Conservation (phyloP, 1,140 invertebrate genomes). For the Ridgeia piscesae region DNA sequence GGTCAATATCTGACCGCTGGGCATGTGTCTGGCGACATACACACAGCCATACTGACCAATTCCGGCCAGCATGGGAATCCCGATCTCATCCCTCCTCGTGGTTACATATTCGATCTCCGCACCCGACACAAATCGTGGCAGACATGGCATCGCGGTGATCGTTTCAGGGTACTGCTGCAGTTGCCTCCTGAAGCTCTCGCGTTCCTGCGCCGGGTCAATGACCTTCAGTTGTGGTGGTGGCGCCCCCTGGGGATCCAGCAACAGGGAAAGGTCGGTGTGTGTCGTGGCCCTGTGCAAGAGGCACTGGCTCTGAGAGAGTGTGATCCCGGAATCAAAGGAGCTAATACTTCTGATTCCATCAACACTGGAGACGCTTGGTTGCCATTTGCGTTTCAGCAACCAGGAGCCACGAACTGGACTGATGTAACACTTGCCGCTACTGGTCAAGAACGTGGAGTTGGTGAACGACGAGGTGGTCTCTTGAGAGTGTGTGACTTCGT, state of each 20-base stretch:
- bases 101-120: background rate
- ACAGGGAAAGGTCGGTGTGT: background rate
- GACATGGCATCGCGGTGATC: background rate
- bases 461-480: background rate
- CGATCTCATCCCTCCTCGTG: background rate
- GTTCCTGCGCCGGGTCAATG: background rate
- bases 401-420: background rate
- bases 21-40: background rate
- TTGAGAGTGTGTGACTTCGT: background rate
- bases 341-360: background rate
- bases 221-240: background rate
- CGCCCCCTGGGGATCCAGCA: background rate
- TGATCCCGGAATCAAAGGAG: background rate
- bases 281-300: background rate
- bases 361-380: background rate
- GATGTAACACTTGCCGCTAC: background rate
- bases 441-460: background rate
- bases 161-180: background rate
- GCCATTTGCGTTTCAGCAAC: background rate
- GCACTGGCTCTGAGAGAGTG: background rate
- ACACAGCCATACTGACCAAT: background rate
- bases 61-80: background rate
- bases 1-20: background rate
- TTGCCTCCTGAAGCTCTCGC: background rate
- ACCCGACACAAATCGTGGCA: background rate